These are phyloP conservation scores for Esperia sulphurella DNA, from an alignment of 2,888 invertebrate species.

Conservation along the genomic window DNA sequence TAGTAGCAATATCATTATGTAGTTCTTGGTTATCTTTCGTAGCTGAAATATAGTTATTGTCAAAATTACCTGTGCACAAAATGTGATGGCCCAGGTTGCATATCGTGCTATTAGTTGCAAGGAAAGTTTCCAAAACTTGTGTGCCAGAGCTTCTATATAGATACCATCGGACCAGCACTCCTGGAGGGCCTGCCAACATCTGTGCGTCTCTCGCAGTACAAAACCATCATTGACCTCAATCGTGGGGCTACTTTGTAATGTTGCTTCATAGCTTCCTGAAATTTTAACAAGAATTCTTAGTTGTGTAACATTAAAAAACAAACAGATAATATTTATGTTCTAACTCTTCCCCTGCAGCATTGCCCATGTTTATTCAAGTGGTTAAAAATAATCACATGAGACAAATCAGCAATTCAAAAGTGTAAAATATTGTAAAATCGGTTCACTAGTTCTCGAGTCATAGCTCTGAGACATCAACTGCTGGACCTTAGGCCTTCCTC, in stretches of 20 bases:
- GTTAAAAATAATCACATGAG: no score
- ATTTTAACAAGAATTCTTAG: constrained; percentile 5
- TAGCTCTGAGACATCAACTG: no score
- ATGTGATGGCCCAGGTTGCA: constrained; percentile 82
- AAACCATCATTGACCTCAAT: constrained; percentile 52
- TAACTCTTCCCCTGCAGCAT: no score
- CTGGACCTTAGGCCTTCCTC: no score
- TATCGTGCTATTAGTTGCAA: constrained; percentile 91
- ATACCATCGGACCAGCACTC: constrained; percentile 89
- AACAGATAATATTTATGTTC: no score
- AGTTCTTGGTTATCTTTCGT: no score
- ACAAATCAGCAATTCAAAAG: no score
- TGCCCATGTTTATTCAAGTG: no score
- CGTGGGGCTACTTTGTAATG: constrained; percentile 49
- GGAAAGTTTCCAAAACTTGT: constrained; percentile 93
- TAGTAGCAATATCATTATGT: no score
- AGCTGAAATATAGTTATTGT: background rate
- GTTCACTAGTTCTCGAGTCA: no score
- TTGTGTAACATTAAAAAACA: background rate
- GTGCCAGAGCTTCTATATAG: constrained; percentile 87
- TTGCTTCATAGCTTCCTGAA: constrained; percentile 63
- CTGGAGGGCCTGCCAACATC: constrained; percentile 67
- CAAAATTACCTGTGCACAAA: constrained; percentile 57
- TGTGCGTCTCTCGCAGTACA: constrained; percentile 65
- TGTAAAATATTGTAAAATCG: no score